Conservation (phyloP, 2,797 vertebrate genomes). For the Pachyuromys duprasi region DNA sequence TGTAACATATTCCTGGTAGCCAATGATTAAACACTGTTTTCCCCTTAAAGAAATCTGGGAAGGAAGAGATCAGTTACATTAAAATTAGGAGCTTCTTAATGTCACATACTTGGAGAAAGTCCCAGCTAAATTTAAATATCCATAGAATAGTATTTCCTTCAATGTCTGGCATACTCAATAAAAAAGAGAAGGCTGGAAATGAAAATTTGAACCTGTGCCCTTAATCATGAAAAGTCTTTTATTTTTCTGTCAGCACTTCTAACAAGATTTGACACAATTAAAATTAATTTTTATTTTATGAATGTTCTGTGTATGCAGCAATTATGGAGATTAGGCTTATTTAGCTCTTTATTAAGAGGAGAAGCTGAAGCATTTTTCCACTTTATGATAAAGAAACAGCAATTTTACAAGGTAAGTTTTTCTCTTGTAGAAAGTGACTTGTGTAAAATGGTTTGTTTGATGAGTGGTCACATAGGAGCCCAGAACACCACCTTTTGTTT, state of each 20-base stretch:
- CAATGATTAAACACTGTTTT: slow-evolving; percentile 98
- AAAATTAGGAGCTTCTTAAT: slow-evolving; percentile 47
- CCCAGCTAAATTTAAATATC: slow-evolving; percentile 40
- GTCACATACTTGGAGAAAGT: slow-evolving; percentile 41
- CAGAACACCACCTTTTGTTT: not conserved
- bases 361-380: slow-evolving; percentile 14
- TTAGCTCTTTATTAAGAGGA: slow-evolving; percentile 25
- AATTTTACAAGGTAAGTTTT: slow-evolving; percentile 26
- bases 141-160: not conserved
- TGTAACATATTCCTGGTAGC: slow-evolving; percentile 96
- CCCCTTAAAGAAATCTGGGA: slow-evolving; percentile 94
- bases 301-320: not conserved
- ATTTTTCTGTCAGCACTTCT: not conserved
- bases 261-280: not conserved
- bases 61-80: slow-evolving; percentile 66
- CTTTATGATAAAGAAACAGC: slow-evolving; percentile 16
- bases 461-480: not conserved
- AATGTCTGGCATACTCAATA: not conserved
- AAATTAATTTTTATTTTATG: not conserved
- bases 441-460: not conserved
- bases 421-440: slow-evolving; percentile 11
- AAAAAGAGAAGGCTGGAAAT: not conserved
- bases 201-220: slow-evolving; percentile 3
- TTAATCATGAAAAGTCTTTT: not conserved
- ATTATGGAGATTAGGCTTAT: slow-evolving; percentile 3